Evolutionary conservation across 2,797 vertebrate species (phyloP).

Genomic region (Crocodylus rhombifer): DNA sequence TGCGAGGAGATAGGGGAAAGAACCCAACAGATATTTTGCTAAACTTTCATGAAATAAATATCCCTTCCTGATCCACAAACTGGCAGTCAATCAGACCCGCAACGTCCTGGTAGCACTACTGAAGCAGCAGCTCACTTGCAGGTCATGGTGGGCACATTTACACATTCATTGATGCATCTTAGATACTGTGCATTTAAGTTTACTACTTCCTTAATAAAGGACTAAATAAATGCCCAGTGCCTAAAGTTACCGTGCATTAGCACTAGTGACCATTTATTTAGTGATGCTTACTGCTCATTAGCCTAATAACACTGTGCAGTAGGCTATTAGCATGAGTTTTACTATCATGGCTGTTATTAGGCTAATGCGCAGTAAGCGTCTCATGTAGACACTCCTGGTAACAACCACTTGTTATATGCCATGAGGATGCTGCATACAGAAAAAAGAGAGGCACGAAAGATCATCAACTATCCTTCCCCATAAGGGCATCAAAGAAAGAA

Average conservation of each 20-base stretch:
- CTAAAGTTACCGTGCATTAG: too few relatives aligned
- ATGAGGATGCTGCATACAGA: neutral
- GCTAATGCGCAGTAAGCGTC: too few relatives aligned
- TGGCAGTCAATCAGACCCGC: neutral
- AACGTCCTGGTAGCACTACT: neutral
- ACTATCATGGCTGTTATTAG: too few relatives aligned
- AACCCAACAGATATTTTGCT: conserved; percentile 3
- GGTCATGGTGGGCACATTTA: neutral
- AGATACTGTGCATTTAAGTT: too few relatives aligned
- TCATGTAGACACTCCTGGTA: too few relatives aligned
- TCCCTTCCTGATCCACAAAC: neutral
- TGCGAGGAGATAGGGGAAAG: neutral
- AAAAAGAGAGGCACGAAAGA: neutral
- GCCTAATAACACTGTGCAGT: too few relatives aligned
- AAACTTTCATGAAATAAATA: conserved; percentile 10
- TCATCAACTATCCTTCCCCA: neutral
- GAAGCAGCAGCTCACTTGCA: neutral
- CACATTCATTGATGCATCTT: too few relatives aligned
- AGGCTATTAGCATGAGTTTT: too few relatives aligned
- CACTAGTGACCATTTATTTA: too few relatives aligned
- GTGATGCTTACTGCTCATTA: too few relatives aligned
- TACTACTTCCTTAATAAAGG: too few relatives aligned
- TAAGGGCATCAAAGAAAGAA: neutral
- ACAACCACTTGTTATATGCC: neutral
- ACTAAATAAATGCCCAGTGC: too few relatives aligned